Evolutionary conservation across 2,888 invertebrate species (phyloP).

Genomic region (Romanomermis culicivorax): DNA sequence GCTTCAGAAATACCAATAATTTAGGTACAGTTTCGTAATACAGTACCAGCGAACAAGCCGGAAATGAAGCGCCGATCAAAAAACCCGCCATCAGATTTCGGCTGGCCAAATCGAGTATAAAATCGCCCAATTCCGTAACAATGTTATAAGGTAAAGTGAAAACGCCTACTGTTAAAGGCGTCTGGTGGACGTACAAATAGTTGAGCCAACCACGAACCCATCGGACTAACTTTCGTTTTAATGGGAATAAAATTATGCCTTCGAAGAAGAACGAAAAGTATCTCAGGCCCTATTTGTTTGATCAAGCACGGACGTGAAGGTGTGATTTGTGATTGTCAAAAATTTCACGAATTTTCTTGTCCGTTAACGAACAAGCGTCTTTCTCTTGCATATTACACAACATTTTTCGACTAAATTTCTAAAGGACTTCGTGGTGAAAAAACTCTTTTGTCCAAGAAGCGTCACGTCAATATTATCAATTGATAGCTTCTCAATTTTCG

Average conservation of each 20-base stretch:
- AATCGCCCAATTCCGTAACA: slow-evolving; percentile 2
- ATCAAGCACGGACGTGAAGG: no score
- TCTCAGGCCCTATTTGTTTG: no score
- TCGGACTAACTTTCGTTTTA: slow-evolving; percentile 56
- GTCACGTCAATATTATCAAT: no score
- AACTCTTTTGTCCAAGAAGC: no score
- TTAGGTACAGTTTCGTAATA: slow-evolving; percentile 2
- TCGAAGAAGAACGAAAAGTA: no score
- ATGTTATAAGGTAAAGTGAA: slow-evolving; percentile 41
- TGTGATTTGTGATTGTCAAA: no score
- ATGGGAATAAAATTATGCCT: slow-evolving; percentile 78
- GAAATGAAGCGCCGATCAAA: neutral
- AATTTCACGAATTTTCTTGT: no score
- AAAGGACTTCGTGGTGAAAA: no score
- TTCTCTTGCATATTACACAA: no score
- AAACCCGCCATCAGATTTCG: neutral
- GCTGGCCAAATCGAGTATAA: slow-evolving; percentile 2
- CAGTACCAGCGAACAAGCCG: neutral
- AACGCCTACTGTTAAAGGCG: slow-evolving; percentile 31
- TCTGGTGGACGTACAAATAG: slow-evolving; percentile 18
- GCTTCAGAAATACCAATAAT: neutral
- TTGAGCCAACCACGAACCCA: slow-evolving; percentile 50
- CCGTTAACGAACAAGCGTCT: no score
- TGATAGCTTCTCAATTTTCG: no score
- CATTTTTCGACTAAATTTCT: no score